Percentiles rank a stretch among this genome's conserved stretches.
Evolutionary conservation across 1,140 invertebrate genomes (phyloP).

Genomic region (Eumaeus atala): DNA sequence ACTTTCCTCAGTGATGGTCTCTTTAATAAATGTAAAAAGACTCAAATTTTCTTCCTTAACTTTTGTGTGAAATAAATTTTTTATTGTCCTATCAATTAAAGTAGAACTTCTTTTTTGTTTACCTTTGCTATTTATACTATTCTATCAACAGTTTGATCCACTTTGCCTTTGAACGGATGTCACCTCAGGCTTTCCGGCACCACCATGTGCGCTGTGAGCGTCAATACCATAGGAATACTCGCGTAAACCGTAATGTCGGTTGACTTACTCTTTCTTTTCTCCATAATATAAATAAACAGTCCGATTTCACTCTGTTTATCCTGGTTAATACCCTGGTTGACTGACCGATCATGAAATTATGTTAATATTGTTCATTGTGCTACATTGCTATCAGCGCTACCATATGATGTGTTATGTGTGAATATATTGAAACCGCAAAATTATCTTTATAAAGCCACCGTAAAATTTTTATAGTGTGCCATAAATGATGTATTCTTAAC

Average conservation of each 20-base stretch:
- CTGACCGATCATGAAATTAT: not conserved
- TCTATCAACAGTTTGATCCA: conserved; percentile 79
- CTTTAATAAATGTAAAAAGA: conserved; percentile 39
- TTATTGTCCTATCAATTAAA: conserved; percentile 45
- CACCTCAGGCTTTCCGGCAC: conserved; percentile 85
- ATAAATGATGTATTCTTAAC: too few species aligned
- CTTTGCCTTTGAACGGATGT: conserved; percentile 78
- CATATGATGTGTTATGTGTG: not conserved
- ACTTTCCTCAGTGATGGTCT: conserved; percentile 37
- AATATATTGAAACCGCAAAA: too few species aligned
- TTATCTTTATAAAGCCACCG: too few species aligned
- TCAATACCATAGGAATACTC: conserved; percentile 54
- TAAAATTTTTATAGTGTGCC: too few species aligned
- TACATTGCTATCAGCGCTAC: not conserved
- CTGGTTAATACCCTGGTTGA: not conserved
- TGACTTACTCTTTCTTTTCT: conserved; percentile 75
- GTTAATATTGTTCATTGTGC: not conserved
- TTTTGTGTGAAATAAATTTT: conserved; percentile 31
- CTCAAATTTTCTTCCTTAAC: conserved; percentile 30
- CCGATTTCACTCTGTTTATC: conserved; percentile 80
- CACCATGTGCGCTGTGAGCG: conserved; percentile 70
- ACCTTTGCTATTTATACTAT: conserved; percentile 46
- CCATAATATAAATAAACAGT: conserved; percentile 75
- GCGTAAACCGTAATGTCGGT: conserved; percentile 77
- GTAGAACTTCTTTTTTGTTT: conserved; percentile 47